phyloP scores from a whole-genome alignment of 2,113 vertebrate species.

The Cacatua alba region DNA sequence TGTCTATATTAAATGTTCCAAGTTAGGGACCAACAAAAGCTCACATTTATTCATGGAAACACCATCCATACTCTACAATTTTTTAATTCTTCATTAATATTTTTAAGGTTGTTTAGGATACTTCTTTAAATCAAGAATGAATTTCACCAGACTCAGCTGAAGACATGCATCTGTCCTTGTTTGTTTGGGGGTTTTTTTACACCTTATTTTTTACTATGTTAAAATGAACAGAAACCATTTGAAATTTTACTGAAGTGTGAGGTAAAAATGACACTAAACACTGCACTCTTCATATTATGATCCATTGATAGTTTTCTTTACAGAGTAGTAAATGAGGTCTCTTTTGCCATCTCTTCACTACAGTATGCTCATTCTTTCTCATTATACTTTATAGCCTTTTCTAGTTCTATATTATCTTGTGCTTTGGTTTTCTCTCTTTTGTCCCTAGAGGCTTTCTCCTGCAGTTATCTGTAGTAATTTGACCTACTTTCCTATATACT shows the following conservation, averaged over 20 bases:
- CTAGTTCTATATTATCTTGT: background rate
- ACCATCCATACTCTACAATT: background rate
- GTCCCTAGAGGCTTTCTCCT: background rate
- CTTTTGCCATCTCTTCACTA: background rate
- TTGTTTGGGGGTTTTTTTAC: background rate
- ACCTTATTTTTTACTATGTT: background rate
- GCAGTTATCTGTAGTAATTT: slow-evolving; percentile 4
- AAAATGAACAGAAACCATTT: background rate
- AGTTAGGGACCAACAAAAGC: background rate
- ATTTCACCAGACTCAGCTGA: background rate
- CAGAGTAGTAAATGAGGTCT: background rate
- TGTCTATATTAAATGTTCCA: background rate
- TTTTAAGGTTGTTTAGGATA: background rate
- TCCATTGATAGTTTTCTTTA: background rate
- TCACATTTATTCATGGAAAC: background rate
- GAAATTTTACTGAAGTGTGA: background rate
- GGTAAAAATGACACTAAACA: background rate
- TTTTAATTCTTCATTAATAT: background rate
- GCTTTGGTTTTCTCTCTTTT: background rate
- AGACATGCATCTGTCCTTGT: background rate
- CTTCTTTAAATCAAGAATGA: background rate
- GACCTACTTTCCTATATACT: background rate
- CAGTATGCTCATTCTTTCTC: background rate
- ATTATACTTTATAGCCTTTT: background rate
- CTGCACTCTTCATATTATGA: background rate